A percentile compares a stretch with the other conserved stretches of the same genome.
These are phyloP conservation scores for Patella pellucida DNA, from an alignment of 2,888 invertebrate species.

Conservation along the genomic window DNA sequence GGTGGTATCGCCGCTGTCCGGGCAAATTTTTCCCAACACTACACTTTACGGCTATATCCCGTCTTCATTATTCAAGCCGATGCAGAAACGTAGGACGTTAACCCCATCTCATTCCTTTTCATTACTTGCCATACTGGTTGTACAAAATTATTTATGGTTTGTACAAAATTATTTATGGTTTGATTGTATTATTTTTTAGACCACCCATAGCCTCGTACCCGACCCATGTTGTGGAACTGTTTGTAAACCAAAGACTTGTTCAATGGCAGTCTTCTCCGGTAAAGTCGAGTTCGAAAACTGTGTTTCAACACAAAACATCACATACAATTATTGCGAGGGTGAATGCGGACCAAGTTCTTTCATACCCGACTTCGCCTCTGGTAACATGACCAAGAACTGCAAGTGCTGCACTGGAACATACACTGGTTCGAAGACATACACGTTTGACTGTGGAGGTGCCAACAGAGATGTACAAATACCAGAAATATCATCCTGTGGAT, in stretches of 20 bases:
- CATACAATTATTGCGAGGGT: not conserved
- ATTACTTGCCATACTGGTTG: too few relatives aligned
- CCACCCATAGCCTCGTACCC: not conserved
- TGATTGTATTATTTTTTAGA: not conserved
- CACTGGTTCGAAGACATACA: not conserved
- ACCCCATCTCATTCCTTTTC: too few relatives aligned
- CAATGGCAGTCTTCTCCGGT: not conserved
- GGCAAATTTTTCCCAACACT: too few relatives aligned
- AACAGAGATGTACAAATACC: constrained; percentile 1
- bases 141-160: too few relatives aligned
- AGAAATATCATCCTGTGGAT: not conserved
- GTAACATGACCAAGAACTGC: not conserved
- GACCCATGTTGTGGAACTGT: constrained; percentile 3
- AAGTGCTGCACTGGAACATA: not conserved
- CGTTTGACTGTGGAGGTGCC: not conserved
- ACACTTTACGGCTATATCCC: too few relatives aligned
- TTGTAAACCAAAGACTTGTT: not conserved
- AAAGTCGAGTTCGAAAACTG: not conserved
- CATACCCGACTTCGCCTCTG: not conserved
- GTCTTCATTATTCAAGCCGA: too few relatives aligned
- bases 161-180: too few relatives aligned
- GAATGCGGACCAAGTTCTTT: constrained; percentile 7
- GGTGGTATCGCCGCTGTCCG: too few relatives aligned
- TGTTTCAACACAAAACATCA: not conserved
- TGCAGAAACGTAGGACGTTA: too few relatives aligned